Percentiles rank a stretch among this genome's conserved stretches.
Conservation (phyloP, 2,113 vertebrate genomes). For the Glareola pratincola region DNA sequence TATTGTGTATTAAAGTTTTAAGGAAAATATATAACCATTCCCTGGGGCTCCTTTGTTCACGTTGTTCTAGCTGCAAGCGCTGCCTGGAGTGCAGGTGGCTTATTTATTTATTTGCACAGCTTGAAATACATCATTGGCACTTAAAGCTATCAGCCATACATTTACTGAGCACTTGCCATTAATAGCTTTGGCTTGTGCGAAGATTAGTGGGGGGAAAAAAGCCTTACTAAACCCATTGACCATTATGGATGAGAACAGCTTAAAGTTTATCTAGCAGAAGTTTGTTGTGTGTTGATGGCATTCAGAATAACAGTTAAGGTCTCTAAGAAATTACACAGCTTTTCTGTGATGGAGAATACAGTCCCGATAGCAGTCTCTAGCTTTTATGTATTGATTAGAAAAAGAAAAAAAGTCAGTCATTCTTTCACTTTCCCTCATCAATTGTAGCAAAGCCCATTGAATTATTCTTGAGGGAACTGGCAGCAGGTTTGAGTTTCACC, state of each 20-base stretch:
- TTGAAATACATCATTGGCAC: neutral
- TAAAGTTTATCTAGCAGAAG: neutral
- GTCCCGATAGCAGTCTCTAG: neutral
- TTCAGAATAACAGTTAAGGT: neutral
- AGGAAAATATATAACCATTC: neutral
- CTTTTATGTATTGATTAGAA: neutral
- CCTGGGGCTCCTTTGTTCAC: neutral
- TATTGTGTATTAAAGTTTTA: neutral
- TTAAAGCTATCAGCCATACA: neutral
- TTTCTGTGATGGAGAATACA: neutral
- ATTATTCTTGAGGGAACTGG: neutral
- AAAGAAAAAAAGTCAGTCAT: neutral
- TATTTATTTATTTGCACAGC: neutral
- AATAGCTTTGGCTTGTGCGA: neutral
- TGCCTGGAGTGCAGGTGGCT: neutral
- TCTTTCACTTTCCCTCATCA: neutral
- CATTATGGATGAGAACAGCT: neutral
- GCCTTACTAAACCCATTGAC: neutral
- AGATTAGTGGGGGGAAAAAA: neutral
- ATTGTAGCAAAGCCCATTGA: neutral
- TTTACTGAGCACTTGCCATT: neutral
- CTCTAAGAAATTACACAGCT: neutral
- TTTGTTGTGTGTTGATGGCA: neutral
- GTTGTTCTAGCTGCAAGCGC: neutral
- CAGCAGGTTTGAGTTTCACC: neutral